Conservation (phyloP, 2,797 vertebrate species). For the Anguilla megastoma region DNA sequence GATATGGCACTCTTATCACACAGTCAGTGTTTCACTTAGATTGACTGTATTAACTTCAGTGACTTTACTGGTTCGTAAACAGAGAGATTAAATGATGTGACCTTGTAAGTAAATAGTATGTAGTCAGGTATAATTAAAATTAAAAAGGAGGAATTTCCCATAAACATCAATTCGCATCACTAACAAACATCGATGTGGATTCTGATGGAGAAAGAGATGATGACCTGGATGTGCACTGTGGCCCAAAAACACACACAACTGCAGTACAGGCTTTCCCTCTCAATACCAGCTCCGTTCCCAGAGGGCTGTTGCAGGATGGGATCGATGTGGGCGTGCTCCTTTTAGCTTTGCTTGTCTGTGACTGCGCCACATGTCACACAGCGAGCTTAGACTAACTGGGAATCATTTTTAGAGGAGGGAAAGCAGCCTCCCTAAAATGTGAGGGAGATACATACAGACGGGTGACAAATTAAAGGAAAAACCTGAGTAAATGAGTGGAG, state of each 20-base stretch:
- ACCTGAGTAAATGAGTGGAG: no score
- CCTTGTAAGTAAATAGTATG: not conserved
- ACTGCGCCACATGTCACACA: not conserved
- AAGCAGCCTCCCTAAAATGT: not conserved
- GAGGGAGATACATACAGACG: not conserved
- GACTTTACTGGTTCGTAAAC: not conserved
- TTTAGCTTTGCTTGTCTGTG: not conserved
- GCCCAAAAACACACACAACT: not conserved
- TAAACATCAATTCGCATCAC: not conserved
- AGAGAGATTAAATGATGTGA: not conserved
- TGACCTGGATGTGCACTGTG: not conserved
- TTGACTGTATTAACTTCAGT: not conserved
- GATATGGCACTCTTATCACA: conserved; percentile 1
- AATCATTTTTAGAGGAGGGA: not conserved
- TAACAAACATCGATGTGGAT: not conserved
- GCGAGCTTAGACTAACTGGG: not conserved
- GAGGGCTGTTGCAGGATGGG: not conserved
- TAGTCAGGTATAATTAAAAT: not conserved
- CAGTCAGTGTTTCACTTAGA: not conserved
- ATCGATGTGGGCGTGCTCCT: not conserved
- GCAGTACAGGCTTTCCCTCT: not conserved
- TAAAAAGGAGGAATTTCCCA: no score
- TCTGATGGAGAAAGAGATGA: not conserved
- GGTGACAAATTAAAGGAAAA: no score
- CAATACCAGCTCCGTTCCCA: not conserved